A percentile compares a stretch with the other conserved stretches of the same genome.
Evolutionary conservation across 2,888 invertebrate genomes (phyloP).

Genomic region (Siphlonurus alternatus): DNA sequence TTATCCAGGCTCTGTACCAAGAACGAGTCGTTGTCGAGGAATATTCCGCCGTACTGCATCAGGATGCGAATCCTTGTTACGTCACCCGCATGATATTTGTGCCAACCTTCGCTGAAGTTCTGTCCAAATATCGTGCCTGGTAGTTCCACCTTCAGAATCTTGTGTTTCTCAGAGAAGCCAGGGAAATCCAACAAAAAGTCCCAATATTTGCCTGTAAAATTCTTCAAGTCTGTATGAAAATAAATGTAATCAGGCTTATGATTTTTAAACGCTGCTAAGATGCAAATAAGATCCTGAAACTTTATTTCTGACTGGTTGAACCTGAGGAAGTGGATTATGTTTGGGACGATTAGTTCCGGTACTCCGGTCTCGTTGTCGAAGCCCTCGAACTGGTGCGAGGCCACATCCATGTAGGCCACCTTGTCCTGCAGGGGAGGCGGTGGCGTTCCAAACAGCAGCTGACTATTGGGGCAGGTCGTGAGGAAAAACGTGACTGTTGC

Average conservation of each 20-base stretch:
- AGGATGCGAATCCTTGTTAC: constrained; percentile 17
- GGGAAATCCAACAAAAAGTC: constrained; percentile 12
- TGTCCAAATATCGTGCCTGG: background rate
- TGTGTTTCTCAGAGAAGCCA: constrained; percentile 10
- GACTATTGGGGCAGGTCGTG: too few relatives aligned
- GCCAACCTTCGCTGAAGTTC: background rate
- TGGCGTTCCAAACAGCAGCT: too few relatives aligned
- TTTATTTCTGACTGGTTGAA: constrained; percentile 15
- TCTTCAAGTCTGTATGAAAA: constrained; percentile 19
- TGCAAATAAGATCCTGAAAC: constrained; percentile 16
- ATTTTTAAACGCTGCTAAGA: constrained; percentile 17
- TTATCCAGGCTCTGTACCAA: constrained; percentile 19
- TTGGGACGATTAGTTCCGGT: constrained; percentile 18
- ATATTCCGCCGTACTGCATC: constrained; percentile 22
- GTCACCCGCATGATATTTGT: constrained; percentile 14
- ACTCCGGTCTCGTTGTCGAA: constrained; percentile 18
- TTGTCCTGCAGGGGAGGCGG: too few relatives aligned
- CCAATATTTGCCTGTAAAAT: constrained; percentile 16
- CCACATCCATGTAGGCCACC: too few relatives aligned
- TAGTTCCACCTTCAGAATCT: background rate
- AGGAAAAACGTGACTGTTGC: too few relatives aligned
- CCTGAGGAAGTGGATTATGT: constrained; percentile 21
- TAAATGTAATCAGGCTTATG: constrained; percentile 19
- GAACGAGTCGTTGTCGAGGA: constrained; percentile 21
- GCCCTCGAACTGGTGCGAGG: constrained; percentile 16